Conservation (phyloP, 2,888 invertebrate genomes). For the Cephalotes varians region DNA sequence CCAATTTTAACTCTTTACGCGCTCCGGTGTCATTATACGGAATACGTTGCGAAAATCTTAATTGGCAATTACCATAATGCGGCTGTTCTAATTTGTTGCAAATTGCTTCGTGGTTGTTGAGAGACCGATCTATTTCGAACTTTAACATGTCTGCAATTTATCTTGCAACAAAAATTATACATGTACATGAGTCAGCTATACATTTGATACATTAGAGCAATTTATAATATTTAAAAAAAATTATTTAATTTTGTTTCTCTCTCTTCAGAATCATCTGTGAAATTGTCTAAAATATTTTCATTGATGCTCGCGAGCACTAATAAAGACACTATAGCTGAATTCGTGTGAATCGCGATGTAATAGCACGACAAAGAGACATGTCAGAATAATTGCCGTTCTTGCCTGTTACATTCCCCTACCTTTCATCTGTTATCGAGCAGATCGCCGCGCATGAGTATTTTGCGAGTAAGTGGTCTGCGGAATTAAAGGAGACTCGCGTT, state of each 20-base stretch:
- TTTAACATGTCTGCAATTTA: neutral
- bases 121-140: constrained; percentile 22
- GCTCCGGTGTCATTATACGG: constrained; percentile 32
- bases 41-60: constrained; percentile 33
- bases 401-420: constrained; percentile 21
- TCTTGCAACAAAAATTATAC: neutral
- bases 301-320: neutral
- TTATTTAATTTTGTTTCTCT: neutral
- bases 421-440: constrained; percentile 44
- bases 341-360: constrained; percentile 14
- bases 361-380: constrained; percentile 9
- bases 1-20: constrained; percentile 40
- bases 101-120: constrained; percentile 32
- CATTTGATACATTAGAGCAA: neutral
- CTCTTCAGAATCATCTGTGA: neutral
- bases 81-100: constrained; percentile 34
- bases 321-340: neutral
- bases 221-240: neutral
- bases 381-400: constrained; percentile 42
- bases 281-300: neutral
- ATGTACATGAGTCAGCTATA: neutral
- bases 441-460: constrained; percentile 18
- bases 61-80: constrained; percentile 49
- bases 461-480: constrained; percentile 44
- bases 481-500: constrained; percentile 51